A percentile compares a stretch with the other conserved stretches of the same genome.
These are phyloP conservation scores for Parauchenoglanis punctatus DNA, from an alignment of 2,797 vertebrate species.

Conservation along the genomic window DNA sequence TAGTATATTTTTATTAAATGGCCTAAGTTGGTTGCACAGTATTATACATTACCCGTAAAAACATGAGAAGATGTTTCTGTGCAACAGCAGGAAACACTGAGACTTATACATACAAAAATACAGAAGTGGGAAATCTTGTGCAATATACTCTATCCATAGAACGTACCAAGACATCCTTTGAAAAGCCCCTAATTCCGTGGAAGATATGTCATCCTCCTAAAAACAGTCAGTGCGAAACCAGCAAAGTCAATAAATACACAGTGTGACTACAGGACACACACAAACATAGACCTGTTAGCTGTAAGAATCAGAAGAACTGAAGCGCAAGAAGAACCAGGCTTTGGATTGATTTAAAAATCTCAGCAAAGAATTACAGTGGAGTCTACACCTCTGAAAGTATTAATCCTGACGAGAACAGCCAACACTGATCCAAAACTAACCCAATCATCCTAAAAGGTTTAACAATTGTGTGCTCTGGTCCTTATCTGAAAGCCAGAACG, in stretches of 20 bases:
- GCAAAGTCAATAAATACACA: not conserved
- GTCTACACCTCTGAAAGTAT: not conserved
- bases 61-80: slow-evolving; percentile 10
- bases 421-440: not conserved
- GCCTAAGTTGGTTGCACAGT: not conserved
- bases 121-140: slow-evolving; percentile 37
- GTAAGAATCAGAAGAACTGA: not conserved
- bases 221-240: not conserved
- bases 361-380: not conserved
- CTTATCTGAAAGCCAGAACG: not conserved
- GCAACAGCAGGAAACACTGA: slow-evolving; percentile 19
- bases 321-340: not conserved
- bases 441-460: not conserved
- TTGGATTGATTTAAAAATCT: not conserved
- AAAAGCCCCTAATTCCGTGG: slow-evolving; percentile 13
- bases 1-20: not conserved
- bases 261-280: not conserved
- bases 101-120: slow-evolving; percentile 21
- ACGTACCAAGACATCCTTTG: not conserved
- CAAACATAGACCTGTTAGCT: slow-evolving; percentile 6
- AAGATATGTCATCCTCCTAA: slow-evolving; percentile 9
- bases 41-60: not conserved
- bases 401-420: not conserved
- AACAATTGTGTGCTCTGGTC: not conserved
- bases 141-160: not conserved